Conservation (phyloP, 2,888 invertebrate species). For the Entomobrya proxima region DNA sequence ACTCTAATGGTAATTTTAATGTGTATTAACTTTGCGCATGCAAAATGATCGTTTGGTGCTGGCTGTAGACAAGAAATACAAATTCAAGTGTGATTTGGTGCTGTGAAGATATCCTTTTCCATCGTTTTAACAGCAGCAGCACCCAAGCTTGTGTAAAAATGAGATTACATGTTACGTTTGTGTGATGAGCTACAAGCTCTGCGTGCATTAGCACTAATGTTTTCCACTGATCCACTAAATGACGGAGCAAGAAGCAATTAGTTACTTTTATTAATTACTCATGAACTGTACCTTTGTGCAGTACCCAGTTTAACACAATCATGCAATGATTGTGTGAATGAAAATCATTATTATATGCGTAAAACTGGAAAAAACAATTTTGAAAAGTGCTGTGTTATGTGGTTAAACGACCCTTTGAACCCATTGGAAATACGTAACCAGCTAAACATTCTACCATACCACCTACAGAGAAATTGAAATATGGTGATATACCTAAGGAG, state of each 20-base stretch:
- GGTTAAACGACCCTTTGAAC: not conserved
- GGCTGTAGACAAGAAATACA: not conserved
- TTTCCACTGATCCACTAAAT: constrained; percentile 32
- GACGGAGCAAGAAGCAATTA: constrained; percentile 43
- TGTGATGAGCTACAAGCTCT: not conserved
- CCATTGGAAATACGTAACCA: not conserved
- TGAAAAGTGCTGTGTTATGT: constrained; percentile 21
- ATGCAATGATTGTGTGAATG: not conserved
- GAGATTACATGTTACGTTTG: not conserved
- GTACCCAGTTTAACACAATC: not conserved
- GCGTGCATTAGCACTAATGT: constrained; percentile 10
- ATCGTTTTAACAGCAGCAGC: too few relatives aligned
- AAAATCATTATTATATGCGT: not conserved
- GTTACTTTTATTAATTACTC: constrained; percentile 51
- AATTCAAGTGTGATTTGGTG: too few relatives aligned
- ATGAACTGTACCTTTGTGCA: constrained; percentile 9
- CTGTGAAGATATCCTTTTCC: too few relatives aligned
- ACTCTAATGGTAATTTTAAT: constrained; percentile 6
- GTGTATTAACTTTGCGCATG: constrained; percentile 39
- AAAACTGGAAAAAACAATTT: constrained; percentile 42
- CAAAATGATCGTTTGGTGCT: constrained; percentile 39
- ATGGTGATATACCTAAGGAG: not conserved
- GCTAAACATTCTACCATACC: not conserved
- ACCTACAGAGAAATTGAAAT: not conserved
- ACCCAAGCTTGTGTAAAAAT: not conserved